Percentiles rank a stretch among this genome's conserved stretches.
phyloP scores from a whole-genome alignment of 2,113 vertebrate species.

The Leptobrachium leishanense region DNA sequence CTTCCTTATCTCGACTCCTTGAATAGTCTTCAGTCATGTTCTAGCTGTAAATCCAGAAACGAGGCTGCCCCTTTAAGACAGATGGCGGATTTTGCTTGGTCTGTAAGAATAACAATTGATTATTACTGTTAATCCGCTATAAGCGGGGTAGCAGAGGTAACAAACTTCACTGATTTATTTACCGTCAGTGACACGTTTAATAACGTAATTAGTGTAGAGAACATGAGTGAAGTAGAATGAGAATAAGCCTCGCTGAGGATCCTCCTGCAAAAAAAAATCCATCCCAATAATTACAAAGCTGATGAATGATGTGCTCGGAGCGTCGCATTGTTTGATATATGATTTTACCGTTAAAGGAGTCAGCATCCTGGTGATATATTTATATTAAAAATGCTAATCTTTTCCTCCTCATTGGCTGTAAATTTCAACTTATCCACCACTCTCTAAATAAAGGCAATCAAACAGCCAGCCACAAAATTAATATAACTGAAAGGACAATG shows the following conservation, averaged over 20 bases:
- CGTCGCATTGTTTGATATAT: background rate
- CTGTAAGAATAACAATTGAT: slow-evolving; percentile 13
- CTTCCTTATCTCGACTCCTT: no score
- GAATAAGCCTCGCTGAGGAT: background rate
- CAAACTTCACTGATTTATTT: slow-evolving; percentile 1
- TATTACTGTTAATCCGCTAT: slow-evolving; percentile 27
- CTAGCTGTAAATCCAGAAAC: background rate
- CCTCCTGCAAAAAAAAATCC: background rate
- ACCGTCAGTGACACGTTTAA: slow-evolving; percentile 21
- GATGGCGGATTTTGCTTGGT: background rate
- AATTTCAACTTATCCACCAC: background rate
- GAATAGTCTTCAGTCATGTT: no score
- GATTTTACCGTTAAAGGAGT: background rate
- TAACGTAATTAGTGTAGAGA: slow-evolving; percentile 37
- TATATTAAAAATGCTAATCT: slow-evolving; percentile 17
- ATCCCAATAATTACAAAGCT: slow-evolving; percentile 21
- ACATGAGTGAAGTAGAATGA: background rate
- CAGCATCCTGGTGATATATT: background rate
- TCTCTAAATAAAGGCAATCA: slow-evolving; percentile 25
- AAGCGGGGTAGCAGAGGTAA: slow-evolving; percentile 1
- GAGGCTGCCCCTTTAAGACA: background rate
- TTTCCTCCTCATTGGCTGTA: background rate
- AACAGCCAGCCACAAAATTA: background rate
- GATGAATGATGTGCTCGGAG: background rate
- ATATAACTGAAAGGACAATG: slow-evolving; percentile 16